Percentiles rank a stretch among this genome's conserved stretches.
phyloP scores from a whole-genome alignment of 2,888 invertebrate genomes.

The Macrophya alboannulata region DNA sequence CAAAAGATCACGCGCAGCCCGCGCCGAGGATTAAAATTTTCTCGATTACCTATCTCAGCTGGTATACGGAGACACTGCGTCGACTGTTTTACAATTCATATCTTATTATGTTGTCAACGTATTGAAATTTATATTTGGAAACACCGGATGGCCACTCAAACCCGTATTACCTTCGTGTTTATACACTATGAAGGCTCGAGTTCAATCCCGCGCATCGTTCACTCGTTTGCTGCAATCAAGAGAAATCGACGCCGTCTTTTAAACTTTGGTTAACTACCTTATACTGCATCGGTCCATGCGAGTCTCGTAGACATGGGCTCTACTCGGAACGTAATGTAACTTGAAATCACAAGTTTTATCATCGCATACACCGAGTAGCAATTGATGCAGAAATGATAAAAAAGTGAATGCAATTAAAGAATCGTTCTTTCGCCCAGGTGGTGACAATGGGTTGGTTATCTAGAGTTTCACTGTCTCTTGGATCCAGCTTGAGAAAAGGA shows the following conservation, averaged over 20 bases:
- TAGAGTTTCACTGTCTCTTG: slow-evolving; percentile 15
- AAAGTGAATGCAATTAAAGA: background rate
- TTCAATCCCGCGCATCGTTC: slow-evolving; percentile 2
- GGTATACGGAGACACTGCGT: slow-evolving; percentile 29
- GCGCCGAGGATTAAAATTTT: slow-evolving; percentile 54
- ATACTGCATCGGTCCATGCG: background rate
- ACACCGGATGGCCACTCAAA: slow-evolving; percentile 43
- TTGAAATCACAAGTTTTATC: background rate
- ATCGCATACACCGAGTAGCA: background rate
- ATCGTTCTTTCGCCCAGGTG: no score
- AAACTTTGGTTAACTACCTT: background rate
- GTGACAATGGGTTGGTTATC: background rate
- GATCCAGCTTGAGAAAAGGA: background rate
- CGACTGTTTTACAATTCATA: slow-evolving; percentile 56
- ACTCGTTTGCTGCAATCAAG: slow-evolving; percentile 34
- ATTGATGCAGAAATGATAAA: background rate
- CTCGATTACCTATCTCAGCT: slow-evolving; percentile 18
- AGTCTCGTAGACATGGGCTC: background rate
- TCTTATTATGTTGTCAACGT: slow-evolving; percentile 55
- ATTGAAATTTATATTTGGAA: slow-evolving; percentile 51
- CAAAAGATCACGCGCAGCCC: background rate
- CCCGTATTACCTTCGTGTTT: slow-evolving; percentile 45
- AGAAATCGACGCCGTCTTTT: slow-evolving; percentile 36
- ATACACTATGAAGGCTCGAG: slow-evolving; percentile 18
- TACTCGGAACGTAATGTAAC: background rate